Evolutionary conservation across 2,113 vertebrate species (phyloP), one percentile per base, ranked within the genome.

Genomic region (Etheostoma spectabile): DNA sequence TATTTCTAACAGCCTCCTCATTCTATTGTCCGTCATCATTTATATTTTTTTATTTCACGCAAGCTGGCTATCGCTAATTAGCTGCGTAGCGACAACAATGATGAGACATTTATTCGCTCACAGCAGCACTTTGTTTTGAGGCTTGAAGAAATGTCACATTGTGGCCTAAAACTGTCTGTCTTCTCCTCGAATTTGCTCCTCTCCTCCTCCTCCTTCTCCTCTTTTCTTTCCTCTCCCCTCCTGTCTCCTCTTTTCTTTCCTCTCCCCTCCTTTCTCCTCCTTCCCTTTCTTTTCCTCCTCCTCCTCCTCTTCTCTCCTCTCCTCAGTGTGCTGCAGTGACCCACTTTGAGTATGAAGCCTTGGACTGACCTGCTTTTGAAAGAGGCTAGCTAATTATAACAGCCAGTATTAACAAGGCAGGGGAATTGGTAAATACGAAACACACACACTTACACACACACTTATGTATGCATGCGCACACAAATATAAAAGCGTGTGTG

Each of bases 311-410:
- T 35, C 33, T 35, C 71, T 76, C 85, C 84, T 88, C 85, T 79
- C 77, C 72, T 81, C 77, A 42, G 27, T 48, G 67, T 91, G 85
- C 89, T 90, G 83, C 91, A 90, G 63, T 94, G 94, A 94, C 95
- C 94, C 93, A 96, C 86, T 94, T 96, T 89, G 82, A 79, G 55
- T 35, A 69, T 11, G 67, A 75, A 92, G 92, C 86, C 85, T 85
- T 66, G 91, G 81, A 88, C 87, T 94, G 93, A 87, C 94, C 95
- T 94, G 90, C 79, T 95, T 94, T 95, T 87, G 82, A 94, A 93
- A 69, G 83, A 93, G 90, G 90, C 82, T 84, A 66, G 86, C 92
- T 95, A 95, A 95, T 94, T 95, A 92, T 95, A 95, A 90, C 87
- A 82, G 81, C 91, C 91, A 52, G 61, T 80, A 91, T 93, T 95